phyloP scores from a whole-genome alignment of 1,140 invertebrate genomes.

The Conus betulinus region DNA sequence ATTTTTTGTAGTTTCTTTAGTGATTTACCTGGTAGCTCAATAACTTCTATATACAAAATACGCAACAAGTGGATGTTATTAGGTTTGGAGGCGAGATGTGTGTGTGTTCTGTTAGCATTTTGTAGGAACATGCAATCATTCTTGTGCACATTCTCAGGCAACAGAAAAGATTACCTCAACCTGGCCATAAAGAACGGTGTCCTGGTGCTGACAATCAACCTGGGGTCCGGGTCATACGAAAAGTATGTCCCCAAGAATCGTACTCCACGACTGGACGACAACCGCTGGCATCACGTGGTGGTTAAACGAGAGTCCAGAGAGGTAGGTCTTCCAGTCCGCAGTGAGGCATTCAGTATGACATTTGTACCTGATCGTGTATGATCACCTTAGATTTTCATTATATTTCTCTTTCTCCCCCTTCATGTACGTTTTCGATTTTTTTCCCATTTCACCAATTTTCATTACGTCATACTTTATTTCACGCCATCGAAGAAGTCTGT shows the following conservation, averaged over 20 bases:
- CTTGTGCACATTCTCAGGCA: conserved; percentile 46
- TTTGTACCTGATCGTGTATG: not conserved
- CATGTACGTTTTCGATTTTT: not conserved
- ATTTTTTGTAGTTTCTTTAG: no score
- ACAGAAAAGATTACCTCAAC: conserved; percentile 87
- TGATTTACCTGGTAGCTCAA: no score
- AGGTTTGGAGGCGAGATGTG: no score
- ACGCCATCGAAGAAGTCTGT: conserved; percentile 34
- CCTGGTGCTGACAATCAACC: conserved; percentile 90
- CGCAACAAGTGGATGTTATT: no score
- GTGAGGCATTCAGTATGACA: not conserved
- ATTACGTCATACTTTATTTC: not conserved
- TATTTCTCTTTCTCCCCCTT: not conserved
- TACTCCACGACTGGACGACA: conserved; percentile 90
- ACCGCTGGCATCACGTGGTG: conserved; percentile 96
- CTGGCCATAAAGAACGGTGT: conserved; percentile 92
- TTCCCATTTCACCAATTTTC: not conserved
- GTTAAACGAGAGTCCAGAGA: conserved; percentile 77
- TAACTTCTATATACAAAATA: no score
- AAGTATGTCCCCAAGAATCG: conserved; percentile 85
- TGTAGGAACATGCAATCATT: not conserved
- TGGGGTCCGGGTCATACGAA: conserved; percentile 94
- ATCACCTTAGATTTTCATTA: not conserved
- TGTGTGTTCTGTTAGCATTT: no score
- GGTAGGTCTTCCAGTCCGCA: conserved; percentile 45